Conservation (phyloP, 1,140 invertebrate genomes). For the Neodiprion lecontei region DNA sequence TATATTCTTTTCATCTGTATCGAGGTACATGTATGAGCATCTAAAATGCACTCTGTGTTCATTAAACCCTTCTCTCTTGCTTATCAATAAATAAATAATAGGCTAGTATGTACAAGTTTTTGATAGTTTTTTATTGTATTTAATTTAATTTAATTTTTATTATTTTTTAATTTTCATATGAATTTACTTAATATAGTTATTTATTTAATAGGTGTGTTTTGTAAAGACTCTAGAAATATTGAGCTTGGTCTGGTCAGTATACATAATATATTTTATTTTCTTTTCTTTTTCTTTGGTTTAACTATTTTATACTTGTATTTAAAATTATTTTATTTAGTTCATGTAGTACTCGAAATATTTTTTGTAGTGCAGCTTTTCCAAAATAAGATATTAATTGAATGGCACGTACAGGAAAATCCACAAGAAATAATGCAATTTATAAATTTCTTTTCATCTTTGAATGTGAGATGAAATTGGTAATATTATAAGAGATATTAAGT, state of each 20-base stretch:
- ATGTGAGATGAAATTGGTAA: not conserved
- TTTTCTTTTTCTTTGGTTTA: slow-evolving; percentile 34
- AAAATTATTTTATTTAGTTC: slow-evolving; percentile 28
- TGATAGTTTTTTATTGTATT: slow-evolving; percentile 35
- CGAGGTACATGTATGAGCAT: slow-evolving; percentile 45
- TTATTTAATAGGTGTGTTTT: slow-evolving; percentile 51
- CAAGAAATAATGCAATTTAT: no score
- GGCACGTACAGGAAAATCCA: not conserved
- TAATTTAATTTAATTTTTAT: slow-evolving; percentile 29
- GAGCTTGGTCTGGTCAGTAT: slow-evolving; percentile 62
- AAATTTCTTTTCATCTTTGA: no score
- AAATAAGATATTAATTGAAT: slow-evolving; percentile 11
- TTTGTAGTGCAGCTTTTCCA: slow-evolving; percentile 39
- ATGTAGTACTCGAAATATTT: slow-evolving; percentile 16
- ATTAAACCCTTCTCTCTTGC: slow-evolving; percentile 29
- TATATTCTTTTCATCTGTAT: slow-evolving; percentile 48
- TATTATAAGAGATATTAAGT: not conserved
- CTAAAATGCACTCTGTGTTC: slow-evolving; percentile 46
- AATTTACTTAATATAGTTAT: slow-evolving; percentile 47
- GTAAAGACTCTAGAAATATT: slow-evolving; percentile 63
- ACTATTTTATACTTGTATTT: slow-evolving; percentile 29
- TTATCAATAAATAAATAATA: slow-evolving; percentile 51
- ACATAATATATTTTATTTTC: slow-evolving; percentile 49
- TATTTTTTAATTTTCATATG: slow-evolving; percentile 29
- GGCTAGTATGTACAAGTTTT: slow-evolving; percentile 48